These are phyloP conservation scores for Drosophila novamexicana DNA, from an alignment of 1,140 invertebrate genomes.

Conservation along the genomic window DNA sequence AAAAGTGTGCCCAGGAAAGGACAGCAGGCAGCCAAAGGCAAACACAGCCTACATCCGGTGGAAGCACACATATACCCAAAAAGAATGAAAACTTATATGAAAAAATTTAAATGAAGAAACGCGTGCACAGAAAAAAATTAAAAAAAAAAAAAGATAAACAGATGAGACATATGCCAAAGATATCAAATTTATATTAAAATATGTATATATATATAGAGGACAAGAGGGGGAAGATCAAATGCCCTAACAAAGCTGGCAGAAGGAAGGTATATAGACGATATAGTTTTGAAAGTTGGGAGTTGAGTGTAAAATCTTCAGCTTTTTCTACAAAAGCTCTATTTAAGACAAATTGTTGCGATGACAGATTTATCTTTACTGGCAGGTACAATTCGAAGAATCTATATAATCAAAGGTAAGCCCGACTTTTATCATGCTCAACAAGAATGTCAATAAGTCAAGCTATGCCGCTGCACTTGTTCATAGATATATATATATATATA, in stretches of 20 bases:
- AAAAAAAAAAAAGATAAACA: constrained; percentile 22
- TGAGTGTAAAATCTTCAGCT: no score
- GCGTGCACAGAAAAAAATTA: constrained; percentile 2
- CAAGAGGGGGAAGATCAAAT: constrained; percentile 1
- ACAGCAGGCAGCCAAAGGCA: constrained; percentile 51
- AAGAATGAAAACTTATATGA: constrained; percentile 29
- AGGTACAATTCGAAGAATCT: no score
- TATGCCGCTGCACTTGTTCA: no score
- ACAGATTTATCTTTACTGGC: no score
- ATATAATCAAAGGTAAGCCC: no score
- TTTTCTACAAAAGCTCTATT: no score
- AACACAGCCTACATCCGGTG: constrained; percentile 82
- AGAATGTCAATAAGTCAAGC: no score
- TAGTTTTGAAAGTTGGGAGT: no score
- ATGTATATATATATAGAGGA: constrained; percentile 20
- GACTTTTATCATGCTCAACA: no score
- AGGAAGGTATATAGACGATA: no score
- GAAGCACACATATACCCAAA: constrained; percentile 27
- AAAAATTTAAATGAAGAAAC: constrained; percentile 32
- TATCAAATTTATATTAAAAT: constrained; percentile 75
- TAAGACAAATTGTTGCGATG: no score
- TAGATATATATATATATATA: no score
- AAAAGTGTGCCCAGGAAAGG: constrained; percentile 77
- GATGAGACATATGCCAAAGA: constrained; percentile 74
- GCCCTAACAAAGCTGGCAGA: background rate